A percentile compares a stretch with the other conserved stretches of the same genome.
These are phyloP conservation scores for Dasyurus viverrinus DNA, from an alignment of 2,113 vertebrate species.

Conservation along the genomic window DNA sequence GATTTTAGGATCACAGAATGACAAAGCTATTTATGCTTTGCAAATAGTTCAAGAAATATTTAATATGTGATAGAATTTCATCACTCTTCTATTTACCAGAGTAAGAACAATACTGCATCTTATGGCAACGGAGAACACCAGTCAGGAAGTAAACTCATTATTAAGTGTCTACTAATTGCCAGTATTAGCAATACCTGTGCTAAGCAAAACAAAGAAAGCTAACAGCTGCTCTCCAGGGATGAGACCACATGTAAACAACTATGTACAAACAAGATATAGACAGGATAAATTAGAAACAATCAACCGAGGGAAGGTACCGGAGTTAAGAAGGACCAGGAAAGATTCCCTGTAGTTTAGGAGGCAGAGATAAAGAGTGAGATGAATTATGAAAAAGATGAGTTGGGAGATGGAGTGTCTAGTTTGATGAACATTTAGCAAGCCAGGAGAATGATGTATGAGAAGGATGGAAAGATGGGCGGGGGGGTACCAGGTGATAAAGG, in stretches of 20 bases:
- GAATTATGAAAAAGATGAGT: not conserved
- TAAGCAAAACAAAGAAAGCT: not conserved
- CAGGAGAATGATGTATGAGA: not conserved
- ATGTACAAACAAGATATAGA: not conserved
- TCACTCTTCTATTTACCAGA: not conserved
- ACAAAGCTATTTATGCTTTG: not conserved
- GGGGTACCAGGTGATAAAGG: not conserved
- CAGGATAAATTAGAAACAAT: not conserved
- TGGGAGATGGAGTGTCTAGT: not conserved
- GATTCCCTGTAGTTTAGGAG: not conserved
- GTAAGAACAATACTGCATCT: not conserved
- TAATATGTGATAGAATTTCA: not conserved
- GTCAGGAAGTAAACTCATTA: not conserved
- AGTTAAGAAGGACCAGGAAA: not conserved
- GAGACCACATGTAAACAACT: not conserved
- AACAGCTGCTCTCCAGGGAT: not conserved
- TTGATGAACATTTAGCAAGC: not conserved
- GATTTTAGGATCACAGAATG: not conserved
- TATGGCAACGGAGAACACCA: not conserved
- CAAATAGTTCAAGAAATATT: not conserved
- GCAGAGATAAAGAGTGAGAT: not conserved
- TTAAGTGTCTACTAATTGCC: not conserved
- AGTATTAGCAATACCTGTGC: not conserved
- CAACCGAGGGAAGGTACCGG: not conserved
- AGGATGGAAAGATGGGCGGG: not conserved